Evolutionary conservation across 2,888 invertebrate genomes (phyloP).

Genomic region (Pantelozetes paolii): DNA sequence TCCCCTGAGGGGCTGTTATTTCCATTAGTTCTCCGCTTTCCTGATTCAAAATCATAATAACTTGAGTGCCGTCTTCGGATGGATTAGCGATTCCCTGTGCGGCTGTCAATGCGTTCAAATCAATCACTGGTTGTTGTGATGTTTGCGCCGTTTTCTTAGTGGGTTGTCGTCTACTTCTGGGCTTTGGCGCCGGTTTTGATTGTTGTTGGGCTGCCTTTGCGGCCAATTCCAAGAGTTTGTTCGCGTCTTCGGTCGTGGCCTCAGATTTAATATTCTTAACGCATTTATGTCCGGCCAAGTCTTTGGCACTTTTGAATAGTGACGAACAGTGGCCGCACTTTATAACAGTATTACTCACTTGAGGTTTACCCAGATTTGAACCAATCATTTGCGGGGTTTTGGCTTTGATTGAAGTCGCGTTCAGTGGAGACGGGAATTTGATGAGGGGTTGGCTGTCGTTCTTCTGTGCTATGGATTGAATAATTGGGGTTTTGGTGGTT

Average conservation of each 20-base stretch:
- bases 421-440: slow-evolving; percentile 20
- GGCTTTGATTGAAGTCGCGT: not conserved
- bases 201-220: slow-evolving; percentile 4
- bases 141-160: slow-evolving; percentile 28
- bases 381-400: not conserved
- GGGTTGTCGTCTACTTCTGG: not conserved
- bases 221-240: slow-evolving; percentile 33
- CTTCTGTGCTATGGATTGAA: slow-evolving; percentile 14
- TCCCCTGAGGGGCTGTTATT: slow-evolving; percentile 41
- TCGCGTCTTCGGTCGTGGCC: not conserved
- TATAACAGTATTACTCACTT: slow-evolving; percentile 32
- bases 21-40: slow-evolving; percentile 41
- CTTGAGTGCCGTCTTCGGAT: slow-evolving; percentile 39
- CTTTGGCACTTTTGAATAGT: slow-evolving; percentile 44
- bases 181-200: slow-evolving; percentile 1
- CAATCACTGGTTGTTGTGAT: slow-evolving; percentile 31
- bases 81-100: slow-evolving; percentile 2
- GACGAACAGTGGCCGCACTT: slow-evolving; percentile 59
- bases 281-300: slow-evolving; percentile 38
- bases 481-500: not conserved
- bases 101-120: slow-evolving; percentile 29
- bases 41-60: slow-evolving; percentile 42
- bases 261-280: not conserved
- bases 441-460: not conserved
- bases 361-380: not conserved